A percentile compares a stretch with the other conserved stretches of the same genome.
Conservation (phyloP, 2,888 invertebrate genomes). For the Diarsia brunnea region DNA sequence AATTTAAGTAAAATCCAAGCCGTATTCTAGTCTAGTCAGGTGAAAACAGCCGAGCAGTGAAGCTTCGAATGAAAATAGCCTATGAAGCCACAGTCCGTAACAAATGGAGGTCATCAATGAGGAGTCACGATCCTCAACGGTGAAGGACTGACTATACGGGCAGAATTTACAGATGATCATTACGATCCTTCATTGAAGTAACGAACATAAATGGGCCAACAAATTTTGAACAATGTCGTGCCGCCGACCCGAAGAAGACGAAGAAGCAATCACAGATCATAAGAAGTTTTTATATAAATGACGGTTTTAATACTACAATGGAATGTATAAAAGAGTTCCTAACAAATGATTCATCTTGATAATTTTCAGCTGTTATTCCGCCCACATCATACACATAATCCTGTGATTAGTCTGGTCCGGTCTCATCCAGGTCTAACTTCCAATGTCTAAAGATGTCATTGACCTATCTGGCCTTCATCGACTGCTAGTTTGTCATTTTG, state of each 20-base stretch:
- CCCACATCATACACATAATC: slow-evolving; percentile 40
- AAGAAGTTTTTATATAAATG: slow-evolving; percentile 1
- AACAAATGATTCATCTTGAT: slow-evolving; percentile 43
- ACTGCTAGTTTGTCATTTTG: slow-evolving; percentile 58
- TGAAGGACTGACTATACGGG: neutral
- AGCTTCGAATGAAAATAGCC: neutral
- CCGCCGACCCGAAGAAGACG: neutral
- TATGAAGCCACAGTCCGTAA: neutral
- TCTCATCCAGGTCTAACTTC: slow-evolving; percentile 43
- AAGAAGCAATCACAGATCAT: neutral
- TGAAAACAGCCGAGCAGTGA: no score
- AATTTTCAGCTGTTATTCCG: slow-evolving; percentile 42
- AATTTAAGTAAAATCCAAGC: neutral
- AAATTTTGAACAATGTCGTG: neutral
- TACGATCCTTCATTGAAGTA: neutral
- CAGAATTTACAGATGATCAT: neutral
- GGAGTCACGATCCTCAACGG: neutral
- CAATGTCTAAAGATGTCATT: slow-evolving; percentile 45
- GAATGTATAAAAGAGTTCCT: slow-evolving; percentile 18
- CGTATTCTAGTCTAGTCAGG: no score
- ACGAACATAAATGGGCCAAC: neutral
- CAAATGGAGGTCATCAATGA: neutral
- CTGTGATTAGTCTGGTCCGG: slow-evolving; percentile 43
- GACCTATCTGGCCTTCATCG: slow-evolving; percentile 48
- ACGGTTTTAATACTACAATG: slow-evolving; percentile 7